Evolutionary conservation across 2,113 vertebrate species (phyloP).

Genomic region (Sebastes schlegelii): DNA sequence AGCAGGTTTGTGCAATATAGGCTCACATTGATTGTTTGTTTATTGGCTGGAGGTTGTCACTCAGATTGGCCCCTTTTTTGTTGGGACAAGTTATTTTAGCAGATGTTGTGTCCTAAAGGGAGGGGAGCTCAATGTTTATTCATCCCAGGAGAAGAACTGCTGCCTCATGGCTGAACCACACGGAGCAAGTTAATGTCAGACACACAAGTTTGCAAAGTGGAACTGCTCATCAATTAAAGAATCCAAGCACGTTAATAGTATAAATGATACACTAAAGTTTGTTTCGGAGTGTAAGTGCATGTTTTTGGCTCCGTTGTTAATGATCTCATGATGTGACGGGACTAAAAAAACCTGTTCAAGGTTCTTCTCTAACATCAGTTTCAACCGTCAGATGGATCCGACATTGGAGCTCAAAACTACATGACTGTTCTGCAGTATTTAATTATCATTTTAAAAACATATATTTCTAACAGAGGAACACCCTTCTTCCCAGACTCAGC

Average conservation of each 20-base stretch:
- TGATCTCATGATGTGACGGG: background rate
- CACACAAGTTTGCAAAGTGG: background rate
- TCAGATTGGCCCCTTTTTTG: conserved; percentile 51
- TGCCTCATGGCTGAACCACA: background rate
- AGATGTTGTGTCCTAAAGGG: conserved; percentile 57
- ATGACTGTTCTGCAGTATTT: background rate
- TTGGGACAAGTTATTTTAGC: conserved; percentile 47
- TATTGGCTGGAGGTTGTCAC: conserved; percentile 73
- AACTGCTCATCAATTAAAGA: background rate
- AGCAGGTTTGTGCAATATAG: conserved; percentile 44
- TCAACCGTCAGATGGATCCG: background rate
- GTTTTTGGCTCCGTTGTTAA: background rate
- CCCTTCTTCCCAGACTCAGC: background rate
- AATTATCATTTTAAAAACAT: background rate
- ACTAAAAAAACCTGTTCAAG: background rate
- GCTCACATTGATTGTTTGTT: conserved; percentile 67
- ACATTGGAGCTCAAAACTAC: background rate
- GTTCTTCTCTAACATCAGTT: background rate
- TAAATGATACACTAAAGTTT: background rate
- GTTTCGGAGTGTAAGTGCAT: background rate
- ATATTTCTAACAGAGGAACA: background rate
- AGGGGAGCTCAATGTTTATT: conserved; percentile 37
- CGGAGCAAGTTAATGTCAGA: background rate
- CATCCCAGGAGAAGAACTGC: conserved; percentile 26
- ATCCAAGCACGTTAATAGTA: background rate